Evolutionary conservation across 2,113 vertebrate genomes (phyloP).

Genomic region (Dipodomys merriami): DNA sequence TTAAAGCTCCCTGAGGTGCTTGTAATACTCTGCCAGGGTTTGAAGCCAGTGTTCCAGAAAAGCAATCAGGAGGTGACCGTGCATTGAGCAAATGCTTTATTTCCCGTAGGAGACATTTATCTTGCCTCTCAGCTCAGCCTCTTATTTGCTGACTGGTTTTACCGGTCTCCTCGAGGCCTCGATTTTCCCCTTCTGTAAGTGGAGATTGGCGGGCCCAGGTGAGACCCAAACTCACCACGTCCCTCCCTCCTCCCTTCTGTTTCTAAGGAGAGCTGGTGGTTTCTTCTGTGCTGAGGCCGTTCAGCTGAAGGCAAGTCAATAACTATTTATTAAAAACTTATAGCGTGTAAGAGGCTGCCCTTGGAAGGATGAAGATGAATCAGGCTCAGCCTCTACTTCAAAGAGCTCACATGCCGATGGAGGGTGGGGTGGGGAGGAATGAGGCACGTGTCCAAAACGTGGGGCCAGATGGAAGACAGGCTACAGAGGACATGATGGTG

Average conservation of each 20-base stretch:
- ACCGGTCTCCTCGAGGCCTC: background rate
- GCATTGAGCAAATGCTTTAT: background rate
- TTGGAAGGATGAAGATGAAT: background rate
- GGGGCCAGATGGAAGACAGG: background rate
- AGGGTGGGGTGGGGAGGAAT: background rate
- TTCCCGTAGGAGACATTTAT: background rate
- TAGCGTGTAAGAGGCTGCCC: background rate
- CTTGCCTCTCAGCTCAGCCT: background rate
- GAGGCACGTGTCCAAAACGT: background rate
- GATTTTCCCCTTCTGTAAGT: background rate
- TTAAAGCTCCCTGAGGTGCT: background rate
- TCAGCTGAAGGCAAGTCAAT: constrained; percentile 47
- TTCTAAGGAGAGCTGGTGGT: constrained; percentile 24
- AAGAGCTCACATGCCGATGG: background rate
- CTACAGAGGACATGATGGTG: background rate
- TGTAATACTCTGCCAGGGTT: background rate
- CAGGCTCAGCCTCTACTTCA: background rate
- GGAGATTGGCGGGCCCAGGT: background rate
- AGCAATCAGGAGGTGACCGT: background rate
- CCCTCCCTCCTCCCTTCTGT: background rate
- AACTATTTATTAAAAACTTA: constrained; percentile 61
- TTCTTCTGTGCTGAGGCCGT: background rate
- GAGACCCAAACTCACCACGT: background rate
- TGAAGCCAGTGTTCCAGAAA: background rate
- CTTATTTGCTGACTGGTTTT: background rate